Base-by-base conservation (phyloP, 2,797 vertebrate genomes). In the Caiman crocodilus region DNA sequence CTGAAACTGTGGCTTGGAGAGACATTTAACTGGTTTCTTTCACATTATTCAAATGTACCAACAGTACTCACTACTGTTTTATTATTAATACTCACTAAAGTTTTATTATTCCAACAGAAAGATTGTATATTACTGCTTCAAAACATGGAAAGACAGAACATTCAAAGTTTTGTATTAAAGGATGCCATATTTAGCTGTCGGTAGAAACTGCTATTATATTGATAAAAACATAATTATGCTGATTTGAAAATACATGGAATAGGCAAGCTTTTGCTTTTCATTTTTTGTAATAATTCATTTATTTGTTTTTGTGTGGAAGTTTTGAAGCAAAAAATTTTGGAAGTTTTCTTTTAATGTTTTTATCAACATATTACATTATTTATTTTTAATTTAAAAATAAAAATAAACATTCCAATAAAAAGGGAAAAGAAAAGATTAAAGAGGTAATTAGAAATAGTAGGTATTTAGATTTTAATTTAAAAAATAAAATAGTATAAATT, bases 121-220 rank as follows among this genome's bases (percentile, higher is more conserved):
- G 3, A 86, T 1, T 79, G 50, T 85, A 32, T 80, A 73, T 50
- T 81, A 74, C 35, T 78, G 76, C 2, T 35, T 6, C 9, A 73
- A 35, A 94, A 35, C 12, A 85, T 67, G 28, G 57, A 85, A 88
- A 79, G 18, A 42, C 10, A 84, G 2, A 89, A 67, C 30, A 76
- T 21, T 4, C 16, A 88, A 91, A 65, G 1, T 50, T 32, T 11
- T 25, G 67, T 2, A 56, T 23, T 32, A 76, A 86, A 92, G 25
- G 7, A 80, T 85, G 90, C 67, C 25, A 0, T 2, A 60, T 74
- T 69, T 89, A 12, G 60, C 60, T n/a, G 28, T 67, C 17, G 30
- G 65, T 67, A 30, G 5, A 80, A 58, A 64, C 80, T 63, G 42
- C 2, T 88, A 75, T 30, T 1, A 7, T 58, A 13, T 35, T 84